Base-by-base conservation (phyloP, 1,140 invertebrate species). In the Procambarus virginalis region DNA sequence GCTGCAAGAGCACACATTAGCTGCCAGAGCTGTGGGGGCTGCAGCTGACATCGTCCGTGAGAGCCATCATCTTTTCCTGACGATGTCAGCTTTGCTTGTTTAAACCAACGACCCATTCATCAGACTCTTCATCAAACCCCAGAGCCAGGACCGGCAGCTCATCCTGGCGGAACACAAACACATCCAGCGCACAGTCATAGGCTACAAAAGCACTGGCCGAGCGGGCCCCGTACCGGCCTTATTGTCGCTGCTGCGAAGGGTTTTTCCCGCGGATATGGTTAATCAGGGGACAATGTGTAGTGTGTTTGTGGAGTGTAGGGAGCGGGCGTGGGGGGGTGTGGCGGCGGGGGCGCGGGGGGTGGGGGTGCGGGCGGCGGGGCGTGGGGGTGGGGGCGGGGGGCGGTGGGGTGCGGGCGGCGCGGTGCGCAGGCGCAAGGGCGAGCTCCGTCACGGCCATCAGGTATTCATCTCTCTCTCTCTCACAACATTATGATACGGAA, bases 401-500 rank as follows among this genome's bases (percentile, higher is more conserved):
- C 2, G 51, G 51, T n/a, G 10, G 51, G 10, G 2, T 55, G 51
- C 51, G 51, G 51, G 8, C 12, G 51, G 8, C 8, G 51, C 51
- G 8, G 51, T 12, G 51, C 34, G 34, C 34, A 34, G 34, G 34
- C 34, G 34, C 34, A 34, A 1, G 0, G 1, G 34, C 34, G 51
- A 8, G 12, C 51, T 1, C 8, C n/a, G 76, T 78, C 49, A 78
- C 76, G 46, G 46, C 49, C 76, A 78, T 78, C 46, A 78, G 5
- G 45, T 51, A 78, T 51, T 78, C 76, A 78, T 49, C 68, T 34
- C 68, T 34, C 34, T 34, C n/a, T 73, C n/a, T 34, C n/a, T 45
- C 5, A 22, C 3, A 22, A 73, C n/a, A 51, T 78, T 78, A 49
- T 78, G 76, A 78, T 78, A 78, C 3, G 76, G 76, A 78, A 78